A percentile compares a stretch with the other conserved stretches of the same genome.
These are phyloP conservation scores for Platysteira castanea DNA, from an alignment of 2,113 vertebrate genomes.

Conservation along the genomic window DNA sequence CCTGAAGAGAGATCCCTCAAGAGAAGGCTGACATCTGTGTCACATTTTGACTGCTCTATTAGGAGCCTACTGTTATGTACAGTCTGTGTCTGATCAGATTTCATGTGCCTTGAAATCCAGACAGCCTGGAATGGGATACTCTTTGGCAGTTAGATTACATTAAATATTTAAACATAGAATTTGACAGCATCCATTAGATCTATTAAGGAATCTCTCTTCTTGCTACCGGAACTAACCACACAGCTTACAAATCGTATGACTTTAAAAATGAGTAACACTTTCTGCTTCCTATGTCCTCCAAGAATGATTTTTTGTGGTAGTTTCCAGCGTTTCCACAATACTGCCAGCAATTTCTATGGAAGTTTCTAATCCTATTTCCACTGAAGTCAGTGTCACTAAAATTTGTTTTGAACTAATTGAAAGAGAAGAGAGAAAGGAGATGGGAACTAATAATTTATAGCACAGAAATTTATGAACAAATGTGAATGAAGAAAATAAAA, in stretches of 20 bases:
- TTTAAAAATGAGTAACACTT: background rate
- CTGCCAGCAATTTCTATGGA: background rate
- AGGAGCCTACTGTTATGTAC: background rate
- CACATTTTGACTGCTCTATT: background rate
- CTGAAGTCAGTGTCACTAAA: background rate
- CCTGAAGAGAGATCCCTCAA: background rate
- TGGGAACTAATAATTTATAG: background rate
- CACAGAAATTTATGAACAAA: background rate
- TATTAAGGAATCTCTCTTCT: background rate
- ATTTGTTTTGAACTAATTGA: background rate
- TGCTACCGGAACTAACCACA: background rate
- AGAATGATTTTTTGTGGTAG: background rate
- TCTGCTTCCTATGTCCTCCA: background rate
- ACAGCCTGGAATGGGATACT: background rate
- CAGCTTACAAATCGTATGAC: background rate
- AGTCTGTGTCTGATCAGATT: background rate
- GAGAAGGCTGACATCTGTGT: background rate
- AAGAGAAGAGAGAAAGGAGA: background rate
- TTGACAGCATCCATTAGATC: background rate
- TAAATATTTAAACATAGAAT: slow-evolving; percentile 14
- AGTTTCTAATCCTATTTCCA: background rate
- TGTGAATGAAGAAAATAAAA: background rate
- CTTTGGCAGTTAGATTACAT: background rate
- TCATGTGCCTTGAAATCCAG: background rate
- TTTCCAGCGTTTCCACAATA: background rate